These are phyloP conservation scores for Pycnomerus fuliginosus DNA, from an alignment of 2,888 invertebrate genomes.

Conservation along the genomic window DNA sequence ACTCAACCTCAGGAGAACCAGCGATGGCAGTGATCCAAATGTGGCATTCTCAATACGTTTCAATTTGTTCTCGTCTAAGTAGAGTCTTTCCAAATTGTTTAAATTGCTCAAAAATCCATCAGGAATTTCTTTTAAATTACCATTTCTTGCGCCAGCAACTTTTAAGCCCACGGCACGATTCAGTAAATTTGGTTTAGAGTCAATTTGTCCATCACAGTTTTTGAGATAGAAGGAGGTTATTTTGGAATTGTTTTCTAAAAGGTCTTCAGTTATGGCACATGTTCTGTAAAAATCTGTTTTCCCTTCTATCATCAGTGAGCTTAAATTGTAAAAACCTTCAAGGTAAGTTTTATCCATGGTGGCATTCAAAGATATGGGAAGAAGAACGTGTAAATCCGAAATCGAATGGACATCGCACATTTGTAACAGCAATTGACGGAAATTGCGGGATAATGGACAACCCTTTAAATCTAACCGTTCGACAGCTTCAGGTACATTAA, in stretches of 20 bases:
- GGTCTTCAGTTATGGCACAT: background rate
- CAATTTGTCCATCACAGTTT: too few relatives aligned
- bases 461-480: background rate
- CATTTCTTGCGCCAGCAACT: background rate
- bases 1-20: background rate
- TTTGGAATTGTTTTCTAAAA: background rate
- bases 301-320: background rate
- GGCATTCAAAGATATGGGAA: too few relatives aligned
- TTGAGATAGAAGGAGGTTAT: too few relatives aligned
- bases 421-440: too few relatives aligned
- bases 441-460: background rate
- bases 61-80: background rate
- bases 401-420: too few relatives aligned
- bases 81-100: background rate
- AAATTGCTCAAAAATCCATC: background rate
- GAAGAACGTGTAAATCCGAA: too few relatives aligned
- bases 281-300: background rate
- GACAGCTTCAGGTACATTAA: background rate
- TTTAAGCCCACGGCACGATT: background rate
- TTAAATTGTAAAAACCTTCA: background rate
- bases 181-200: background rate
- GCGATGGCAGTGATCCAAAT: background rate
- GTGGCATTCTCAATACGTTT: background rate
- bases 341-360: background rate
- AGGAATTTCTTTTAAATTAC: background rate